Percentiles rank a stretch among this genome's conserved stretches.
Conservation (phyloP, 2,797 vertebrate species). For the Anabacerthia variegaticeps region DNA sequence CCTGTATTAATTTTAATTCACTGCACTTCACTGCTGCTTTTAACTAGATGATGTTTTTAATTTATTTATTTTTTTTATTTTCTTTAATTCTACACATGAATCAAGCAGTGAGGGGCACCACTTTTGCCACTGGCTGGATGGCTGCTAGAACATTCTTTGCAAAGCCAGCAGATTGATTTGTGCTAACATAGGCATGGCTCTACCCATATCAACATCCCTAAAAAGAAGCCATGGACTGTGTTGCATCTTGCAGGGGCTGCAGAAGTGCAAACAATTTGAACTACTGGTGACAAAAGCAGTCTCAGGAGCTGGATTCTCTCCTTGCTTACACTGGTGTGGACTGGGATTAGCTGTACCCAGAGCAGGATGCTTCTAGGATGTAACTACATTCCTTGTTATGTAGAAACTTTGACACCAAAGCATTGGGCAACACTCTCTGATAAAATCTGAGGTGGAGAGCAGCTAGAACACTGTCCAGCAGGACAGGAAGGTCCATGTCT, state of each 20-base stretch:
- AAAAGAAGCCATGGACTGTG: rapidly evolving
- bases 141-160: not conserved
- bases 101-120: not conserved
- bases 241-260: not conserved
- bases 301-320: not conserved
- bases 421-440: rapidly evolving
- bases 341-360: not conserved
- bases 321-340: not conserved
- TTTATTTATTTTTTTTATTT: not conserved
- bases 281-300: not conserved
- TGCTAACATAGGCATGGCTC: not conserved
- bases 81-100: not conserved
- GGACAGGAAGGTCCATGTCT: not conserved
- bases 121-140: not conserved
- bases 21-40: not conserved
- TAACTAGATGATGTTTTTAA: not conserved
- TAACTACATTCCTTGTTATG: not conserved
- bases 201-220: not conserved
- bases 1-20: not conserved
- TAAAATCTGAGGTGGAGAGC: not conserved
- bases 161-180: not conserved
- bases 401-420: not conserved
- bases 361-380: not conserved
- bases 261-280: not conserved
- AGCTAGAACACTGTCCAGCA: not conserved